A percentile compares a stretch with the other conserved stretches of the same genome.
Evolutionary conservation across 2,888 invertebrate genomes (phyloP).

Genomic region (Onchidella celtica): DNA sequence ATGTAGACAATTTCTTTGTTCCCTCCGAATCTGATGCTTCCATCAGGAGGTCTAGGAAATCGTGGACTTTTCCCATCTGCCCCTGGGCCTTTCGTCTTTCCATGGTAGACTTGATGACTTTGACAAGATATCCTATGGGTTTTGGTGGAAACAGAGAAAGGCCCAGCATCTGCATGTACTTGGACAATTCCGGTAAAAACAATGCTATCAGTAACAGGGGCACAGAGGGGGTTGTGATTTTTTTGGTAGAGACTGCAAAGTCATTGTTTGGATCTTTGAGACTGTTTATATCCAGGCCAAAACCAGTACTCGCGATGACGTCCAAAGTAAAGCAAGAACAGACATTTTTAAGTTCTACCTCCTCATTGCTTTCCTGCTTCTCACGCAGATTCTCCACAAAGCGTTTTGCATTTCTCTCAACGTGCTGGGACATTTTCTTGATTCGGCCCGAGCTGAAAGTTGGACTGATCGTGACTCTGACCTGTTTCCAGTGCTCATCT

Average conservation of each 20-base stretch:
- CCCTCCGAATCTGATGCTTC: neutral
- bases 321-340: conserved; percentile 59
- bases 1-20: neutral
- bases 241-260: conserved; percentile 55
- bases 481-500: conserved; percentile 61
- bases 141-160: neutral
- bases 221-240: conserved; percentile 40
- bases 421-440: conserved; percentile 53
- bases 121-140: neutral
- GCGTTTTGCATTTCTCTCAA: conserved; percentile 12
- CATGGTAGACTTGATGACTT: conserved; percentile 34
- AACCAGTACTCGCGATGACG: conserved; percentile 63
- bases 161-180: neutral
- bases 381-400: neutral
- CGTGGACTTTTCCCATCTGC: conserved; percentile 50
- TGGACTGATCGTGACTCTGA: conserved; percentile 61
- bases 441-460: conserved; percentile 63
- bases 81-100: conserved; percentile 53
- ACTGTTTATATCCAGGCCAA: conserved; percentile 62
- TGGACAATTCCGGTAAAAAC: neutral
- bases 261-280: conserved; percentile 59
- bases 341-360: conserved; percentile 8
- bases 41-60: conserved; percentile 41
- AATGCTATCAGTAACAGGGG: neutral
- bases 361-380: neutral